These are phyloP conservation scores for Serinus canaria DNA, from an alignment of 2,113 vertebrate genomes.

Conservation along the genomic window DNA sequence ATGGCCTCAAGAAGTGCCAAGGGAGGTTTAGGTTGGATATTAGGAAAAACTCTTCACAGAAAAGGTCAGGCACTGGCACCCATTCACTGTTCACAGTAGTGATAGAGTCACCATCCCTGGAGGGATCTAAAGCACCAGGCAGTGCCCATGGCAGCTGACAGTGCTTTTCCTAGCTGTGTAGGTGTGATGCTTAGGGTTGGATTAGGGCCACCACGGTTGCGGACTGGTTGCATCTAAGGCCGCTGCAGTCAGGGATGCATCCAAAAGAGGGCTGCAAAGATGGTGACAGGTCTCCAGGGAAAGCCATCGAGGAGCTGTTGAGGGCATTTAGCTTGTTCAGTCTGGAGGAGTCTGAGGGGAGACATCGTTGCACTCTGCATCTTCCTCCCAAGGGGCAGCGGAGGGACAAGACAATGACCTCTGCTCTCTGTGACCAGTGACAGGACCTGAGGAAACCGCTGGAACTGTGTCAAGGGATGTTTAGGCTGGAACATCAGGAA, in stretches of 20 bases:
- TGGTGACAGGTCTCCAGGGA: neutral
- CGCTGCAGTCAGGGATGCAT: neutral
- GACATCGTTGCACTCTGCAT: neutral
- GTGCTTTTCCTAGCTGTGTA: neutral
- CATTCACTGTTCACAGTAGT: neutral
- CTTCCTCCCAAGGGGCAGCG: neutral
- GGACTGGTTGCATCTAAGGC: neutral
- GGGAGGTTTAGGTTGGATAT: neutral
- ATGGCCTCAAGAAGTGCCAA: neutral
- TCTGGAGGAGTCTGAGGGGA: neutral
- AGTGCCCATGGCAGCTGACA: neutral
- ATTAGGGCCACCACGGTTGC: accelerated
- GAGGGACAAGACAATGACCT: neutral
- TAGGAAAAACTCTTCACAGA: neutral
- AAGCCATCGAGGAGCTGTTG: neutral
- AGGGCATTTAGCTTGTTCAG: neutral
- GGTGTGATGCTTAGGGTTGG: neutral
- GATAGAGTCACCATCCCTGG: neutral
- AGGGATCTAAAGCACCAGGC: neutral
- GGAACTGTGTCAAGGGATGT: neutral
- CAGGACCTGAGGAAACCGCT: neutral
- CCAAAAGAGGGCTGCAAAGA: neutral
- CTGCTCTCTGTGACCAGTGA: neutral
- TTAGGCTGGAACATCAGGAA: neutral
- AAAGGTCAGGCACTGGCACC: neutral